These are phyloP conservation scores for Archivesica marissinica DNA, from an alignment of 1,140 invertebrate genomes.

Conservation along the genomic window DNA sequence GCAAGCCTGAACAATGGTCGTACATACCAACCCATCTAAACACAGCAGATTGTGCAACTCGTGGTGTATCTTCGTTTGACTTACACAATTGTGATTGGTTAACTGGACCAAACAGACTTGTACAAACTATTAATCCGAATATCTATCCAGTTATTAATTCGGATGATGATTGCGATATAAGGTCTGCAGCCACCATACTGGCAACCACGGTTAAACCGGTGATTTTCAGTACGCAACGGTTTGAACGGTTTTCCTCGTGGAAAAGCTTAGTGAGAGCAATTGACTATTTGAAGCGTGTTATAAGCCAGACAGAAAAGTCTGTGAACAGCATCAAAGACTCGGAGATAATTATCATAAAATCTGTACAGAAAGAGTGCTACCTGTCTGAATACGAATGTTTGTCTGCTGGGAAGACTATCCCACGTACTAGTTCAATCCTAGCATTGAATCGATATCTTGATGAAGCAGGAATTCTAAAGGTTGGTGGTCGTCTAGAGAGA, in stretches of 20 bases:
- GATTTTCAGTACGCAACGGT: too few relatives aligned
- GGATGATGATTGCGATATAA: too few relatives aligned
- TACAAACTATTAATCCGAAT: too few relatives aligned
- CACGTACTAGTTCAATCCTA: neutral
- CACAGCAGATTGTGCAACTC: conserved; percentile 4
- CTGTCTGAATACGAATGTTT: neutral
- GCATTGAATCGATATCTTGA: neutral
- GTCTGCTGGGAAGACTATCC: neutral
- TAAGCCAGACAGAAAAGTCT: neutral
- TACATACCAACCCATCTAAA: conserved; percentile 10
- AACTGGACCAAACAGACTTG: too few relatives aligned
- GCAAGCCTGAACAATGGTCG: conserved; percentile 28
- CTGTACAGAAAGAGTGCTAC: neutral
- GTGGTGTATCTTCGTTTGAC: neutral
- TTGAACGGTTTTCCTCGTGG: conserved; percentile 23
- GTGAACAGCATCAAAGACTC: neutral
- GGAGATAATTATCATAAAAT: neutral
- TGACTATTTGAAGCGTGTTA: neutral
- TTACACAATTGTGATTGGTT: too few relatives aligned
- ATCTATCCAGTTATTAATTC: too few relatives aligned
- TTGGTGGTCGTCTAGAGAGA: conserved; percentile 15
- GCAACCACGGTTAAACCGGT: too few relatives aligned
- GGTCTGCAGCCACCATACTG: too few relatives aligned
- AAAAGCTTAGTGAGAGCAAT: neutral
- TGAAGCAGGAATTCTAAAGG: neutral